Base-by-base conservation (phyloP, 2,113 vertebrate genomes). In the Chunga burmeisteri region DNA sequence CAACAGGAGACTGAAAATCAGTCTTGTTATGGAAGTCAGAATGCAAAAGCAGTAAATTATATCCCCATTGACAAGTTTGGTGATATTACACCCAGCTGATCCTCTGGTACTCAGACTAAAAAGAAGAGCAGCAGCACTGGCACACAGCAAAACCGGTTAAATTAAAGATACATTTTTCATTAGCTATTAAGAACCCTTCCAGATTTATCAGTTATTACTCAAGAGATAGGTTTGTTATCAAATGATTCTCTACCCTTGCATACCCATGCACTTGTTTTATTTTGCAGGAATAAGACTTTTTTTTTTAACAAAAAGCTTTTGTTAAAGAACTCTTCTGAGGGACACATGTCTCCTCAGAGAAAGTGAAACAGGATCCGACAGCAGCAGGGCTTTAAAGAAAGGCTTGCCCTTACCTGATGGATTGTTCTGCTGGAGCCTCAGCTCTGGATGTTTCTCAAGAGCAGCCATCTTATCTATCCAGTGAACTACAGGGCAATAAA, bases 401-500 rank as follows among this genome's bases (percentile, higher is more conserved):
- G 84, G 81, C 50, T 7, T 77, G 49, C 65, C 20, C 93, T 93
- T 66, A 98, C 98, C 97, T 1, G 15, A 18, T 14, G 94, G 94
- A 46, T 16, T 81, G 32, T 63, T 34, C 55, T 96, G 97, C 94
- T 97, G 97, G 32, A 97, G 95, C 81, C 94, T 97, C 58, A 97
- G 93, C 74, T 94, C 94, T 78, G 96, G 74, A 19, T 96, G 96
- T 89, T 96, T 97, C 88, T 98, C 98, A 44, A 97, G 84, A 92
- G 97, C 95, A 86, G 98, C 96, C 98, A 98, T 98, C 50, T 94
- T 74, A 47, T 71, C 79, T 30, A 58, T 8, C 73, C 81, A 71
- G n/a, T 36, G 61, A 96, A 32, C 77, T 90, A 62, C 11, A 88
- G 32, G 87, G 86, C 13, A 90, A 61, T 1, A 7, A 96, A 96